Evolutionary conservation across 2,113 vertebrate genomes (phyloP).

Genomic region (Gulo gulo): DNA sequence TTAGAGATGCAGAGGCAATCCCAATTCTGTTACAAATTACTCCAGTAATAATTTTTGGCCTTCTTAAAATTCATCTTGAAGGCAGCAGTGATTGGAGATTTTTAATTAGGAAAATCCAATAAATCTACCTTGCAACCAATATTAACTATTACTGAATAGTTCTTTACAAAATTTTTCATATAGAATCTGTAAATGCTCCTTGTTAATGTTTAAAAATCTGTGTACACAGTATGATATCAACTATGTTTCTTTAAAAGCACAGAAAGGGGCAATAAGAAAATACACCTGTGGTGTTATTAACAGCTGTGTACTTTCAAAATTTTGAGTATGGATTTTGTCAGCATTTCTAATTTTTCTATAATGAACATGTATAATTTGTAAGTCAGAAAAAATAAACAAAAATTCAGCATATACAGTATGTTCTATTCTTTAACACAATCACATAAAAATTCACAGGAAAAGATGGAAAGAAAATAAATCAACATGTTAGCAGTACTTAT

Average conservation of each 20-base stretch:
- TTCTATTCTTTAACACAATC: neutral
- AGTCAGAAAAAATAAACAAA: neutral
- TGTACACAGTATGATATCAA: neutral
- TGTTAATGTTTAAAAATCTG: neutral
- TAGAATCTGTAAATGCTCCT: neutral
- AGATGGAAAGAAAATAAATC: neutral
- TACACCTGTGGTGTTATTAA: neutral
- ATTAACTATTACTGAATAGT: neutral
- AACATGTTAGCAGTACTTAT: neutral
- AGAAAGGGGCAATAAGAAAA: neutral
- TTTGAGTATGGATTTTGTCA: neutral
- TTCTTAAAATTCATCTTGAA: conserved; percentile 21
- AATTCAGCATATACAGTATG: neutral
- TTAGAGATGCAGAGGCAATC: neutral
- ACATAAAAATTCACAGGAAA: conserved; percentile 7
- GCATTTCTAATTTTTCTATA: conserved; percentile 12
- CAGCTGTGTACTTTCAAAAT: neutral
- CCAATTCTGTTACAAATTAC: neutral
- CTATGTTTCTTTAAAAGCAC: neutral
- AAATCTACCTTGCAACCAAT: neutral
- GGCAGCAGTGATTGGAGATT: neutral
- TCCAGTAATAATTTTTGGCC: neutral
- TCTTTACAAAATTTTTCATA: neutral
- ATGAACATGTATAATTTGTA: neutral
- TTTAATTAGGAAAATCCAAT: conserved; percentile 5